Conservation (phyloP, 2,113 vertebrate genomes). For the Mugil cephalus region DNA sequence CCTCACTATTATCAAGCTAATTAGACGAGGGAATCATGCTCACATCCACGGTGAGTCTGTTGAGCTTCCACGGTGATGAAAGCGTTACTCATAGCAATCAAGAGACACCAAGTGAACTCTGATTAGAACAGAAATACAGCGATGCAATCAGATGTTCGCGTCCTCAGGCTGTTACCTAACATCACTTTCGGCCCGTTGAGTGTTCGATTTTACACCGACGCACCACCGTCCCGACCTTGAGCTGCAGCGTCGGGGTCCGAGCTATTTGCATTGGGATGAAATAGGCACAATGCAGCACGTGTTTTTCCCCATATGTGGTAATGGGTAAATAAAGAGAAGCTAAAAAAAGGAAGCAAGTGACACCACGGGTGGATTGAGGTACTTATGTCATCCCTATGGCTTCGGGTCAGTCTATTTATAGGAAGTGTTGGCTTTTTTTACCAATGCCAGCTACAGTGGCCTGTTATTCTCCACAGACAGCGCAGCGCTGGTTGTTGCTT, state of each 20-base stretch:
- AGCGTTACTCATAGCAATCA: slow-evolving; percentile 42
- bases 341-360: slow-evolving; percentile 68
- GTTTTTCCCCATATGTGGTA: slow-evolving; percentile 64
- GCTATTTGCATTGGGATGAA: slow-evolving; percentile 46
- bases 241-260: slow-evolving; percentile 5
- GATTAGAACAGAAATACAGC: neutral
- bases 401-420: slow-evolving; percentile 71
- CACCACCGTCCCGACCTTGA: slow-evolving; percentile 5
- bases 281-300: slow-evolving; percentile 30
- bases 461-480: slow-evolving; percentile 59
- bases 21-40: slow-evolving; percentile 41
- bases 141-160: slow-evolving; percentile 25
- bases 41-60: slow-evolving; percentile 23
- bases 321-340: slow-evolving; percentile 65
- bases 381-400: slow-evolving; percentile 69
- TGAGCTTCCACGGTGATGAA: slow-evolving; percentile 27
- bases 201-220: neutral
- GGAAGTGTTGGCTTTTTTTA: slow-evolving; percentile 69
- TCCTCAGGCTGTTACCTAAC: neutral
- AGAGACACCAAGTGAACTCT: slow-evolving; percentile 15
- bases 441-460: slow-evolving; percentile 60
- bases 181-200: neutral
- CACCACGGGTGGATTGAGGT: slow-evolving; percentile 44
- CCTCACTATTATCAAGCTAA: slow-evolving; percentile 47
- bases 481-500: slow-evolving; percentile 40